Evolutionary conservation across 2,113 vertebrate species (phyloP).

Genomic region (Menidia beryllina): DNA sequence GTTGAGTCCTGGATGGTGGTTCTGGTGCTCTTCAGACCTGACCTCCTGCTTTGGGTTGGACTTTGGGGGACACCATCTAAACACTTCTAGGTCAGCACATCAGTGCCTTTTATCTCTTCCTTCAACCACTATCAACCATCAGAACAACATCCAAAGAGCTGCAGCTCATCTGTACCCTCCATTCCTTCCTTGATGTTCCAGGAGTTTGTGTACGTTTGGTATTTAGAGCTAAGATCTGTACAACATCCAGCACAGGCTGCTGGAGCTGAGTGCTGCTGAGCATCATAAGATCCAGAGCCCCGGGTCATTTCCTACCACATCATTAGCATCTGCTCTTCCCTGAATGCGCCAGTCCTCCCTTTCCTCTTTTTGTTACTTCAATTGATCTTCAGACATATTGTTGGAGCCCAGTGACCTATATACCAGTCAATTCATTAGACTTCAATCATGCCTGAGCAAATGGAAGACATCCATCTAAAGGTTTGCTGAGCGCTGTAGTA

Average conservation of each 20-base stretch:
- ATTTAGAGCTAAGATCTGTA: no score
- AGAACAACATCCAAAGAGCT: no score
- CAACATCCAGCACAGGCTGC: not conserved
- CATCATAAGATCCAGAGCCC: conserved; percentile 77
- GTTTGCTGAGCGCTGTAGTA: not conserved
- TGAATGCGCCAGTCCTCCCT: conserved; percentile 68
- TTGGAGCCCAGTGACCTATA: conserved; percentile 80
- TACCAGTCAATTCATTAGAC: conserved; percentile 52
- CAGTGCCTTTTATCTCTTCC: no score
- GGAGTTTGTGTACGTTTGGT: no score
- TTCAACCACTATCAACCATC: no score
- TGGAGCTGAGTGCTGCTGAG: conserved; percentile 23
- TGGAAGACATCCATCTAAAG: conserved; percentile 59
- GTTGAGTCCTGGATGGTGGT: no score
- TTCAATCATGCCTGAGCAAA: conserved; percentile 61
- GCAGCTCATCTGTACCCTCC: no score
- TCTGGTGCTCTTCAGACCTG: no score
- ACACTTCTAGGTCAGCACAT: no score
- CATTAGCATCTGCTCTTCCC: conserved; percentile 47
- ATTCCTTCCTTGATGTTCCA: no score
- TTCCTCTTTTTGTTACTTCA: conserved; percentile 65
- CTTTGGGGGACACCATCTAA: no score
- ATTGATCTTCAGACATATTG: conserved; percentile 81
- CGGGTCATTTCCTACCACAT: conserved; percentile 77
- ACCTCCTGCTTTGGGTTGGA: no score